Conservation (phyloP, 2,113 vertebrate genomes). For the Cottus gobio region DNA sequence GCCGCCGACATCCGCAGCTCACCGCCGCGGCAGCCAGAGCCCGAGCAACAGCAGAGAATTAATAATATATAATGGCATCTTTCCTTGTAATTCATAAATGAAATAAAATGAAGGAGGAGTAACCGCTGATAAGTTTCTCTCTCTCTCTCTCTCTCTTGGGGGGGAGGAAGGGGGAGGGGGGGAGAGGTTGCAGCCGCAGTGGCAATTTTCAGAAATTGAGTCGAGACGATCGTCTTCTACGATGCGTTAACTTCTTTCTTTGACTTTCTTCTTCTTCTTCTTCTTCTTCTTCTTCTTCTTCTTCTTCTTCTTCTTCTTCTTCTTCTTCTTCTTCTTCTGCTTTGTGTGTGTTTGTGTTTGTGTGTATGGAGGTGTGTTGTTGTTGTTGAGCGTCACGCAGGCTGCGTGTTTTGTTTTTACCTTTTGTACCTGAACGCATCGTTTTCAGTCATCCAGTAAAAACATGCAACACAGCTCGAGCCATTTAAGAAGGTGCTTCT, state of each 20-base stretch:
- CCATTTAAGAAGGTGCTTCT: too few relatives aligned
- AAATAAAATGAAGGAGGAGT: slow-evolving; percentile 94
- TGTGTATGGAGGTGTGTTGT: too few relatives aligned
- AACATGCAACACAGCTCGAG: too few relatives aligned
- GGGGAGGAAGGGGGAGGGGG: slow-evolving; percentile 21
- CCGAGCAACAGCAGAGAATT: slow-evolving; percentile 95
- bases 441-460: too few relatives aligned
- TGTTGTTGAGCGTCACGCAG: too few relatives aligned
- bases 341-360: too few relatives aligned
- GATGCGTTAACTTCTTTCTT: slow-evolving; percentile 60
- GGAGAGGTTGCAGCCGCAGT: slow-evolving; percentile 22
- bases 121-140: slow-evolving; percentile 90
- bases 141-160: slow-evolving; percentile 44
- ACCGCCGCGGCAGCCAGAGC: slow-evolving; percentile 82
- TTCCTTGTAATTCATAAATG: slow-evolving; percentile 99
- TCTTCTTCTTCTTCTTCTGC: too few relatives aligned
- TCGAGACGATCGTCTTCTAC: slow-evolving; percentile 63
- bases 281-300: slow-evolving; percentile 48
- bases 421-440: too few relatives aligned
- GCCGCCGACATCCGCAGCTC: slow-evolving; percentile 93
- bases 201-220: slow-evolving; percentile 71
- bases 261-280: slow-evolving; percentile 4
- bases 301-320: too few relatives aligned
- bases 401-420: too few relatives aligned
- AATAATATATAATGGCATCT: slow-evolving; percentile 99